Base-by-base conservation (phyloP, 2,888 invertebrate species). In the Drosophila multiciliata region DNA sequence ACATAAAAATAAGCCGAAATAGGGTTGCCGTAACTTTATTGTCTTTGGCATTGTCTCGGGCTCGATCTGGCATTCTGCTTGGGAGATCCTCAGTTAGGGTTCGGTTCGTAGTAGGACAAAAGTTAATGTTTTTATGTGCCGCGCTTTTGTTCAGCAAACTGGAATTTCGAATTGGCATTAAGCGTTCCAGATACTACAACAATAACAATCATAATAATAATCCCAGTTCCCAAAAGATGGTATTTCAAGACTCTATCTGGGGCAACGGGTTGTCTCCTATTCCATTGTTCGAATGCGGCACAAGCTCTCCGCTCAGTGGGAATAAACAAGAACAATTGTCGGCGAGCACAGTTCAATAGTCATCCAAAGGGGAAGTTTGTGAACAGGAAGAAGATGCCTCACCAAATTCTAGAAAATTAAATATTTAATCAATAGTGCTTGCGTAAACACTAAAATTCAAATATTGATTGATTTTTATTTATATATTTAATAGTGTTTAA, bases 81-180 rank as follows among this genome's bases (percentile, higher is more conserved):
- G 58, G 60, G 36, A 64, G 64, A 62, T 73, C 73, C 55, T 66
- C 66, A 59, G 61, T 75, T 52, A 38, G 55, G 55, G 36, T 38
- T 55, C 26, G 26, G 7, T 38, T 38, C 12, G 23, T 29, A 36
- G 29, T 79, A 57, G 78, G 78, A 70, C 78, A 80, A 73, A 87
- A 84, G 84, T 84, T 87, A 89, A 87, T 87, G 89, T 73, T 79
- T 87, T 76, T 75, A 74, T 89, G 69, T 60, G 72, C 40, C 59
- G 40, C 59, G 85, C 85, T 87, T 85, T 85, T 85, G 89, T 85
- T 82, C 50, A 20, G 15, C 53, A 72, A 85, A 85, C 84, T 89
- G 87, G 89, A 89, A 87, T 71, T 74, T 69, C 32, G 66, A 89
- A 81, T 83, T 69, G 82, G 65, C 73, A 82, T 79, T 77, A 79